Conservation (phyloP, 2,888 invertebrate genomes). For the Oscheius sp. region DNA sequence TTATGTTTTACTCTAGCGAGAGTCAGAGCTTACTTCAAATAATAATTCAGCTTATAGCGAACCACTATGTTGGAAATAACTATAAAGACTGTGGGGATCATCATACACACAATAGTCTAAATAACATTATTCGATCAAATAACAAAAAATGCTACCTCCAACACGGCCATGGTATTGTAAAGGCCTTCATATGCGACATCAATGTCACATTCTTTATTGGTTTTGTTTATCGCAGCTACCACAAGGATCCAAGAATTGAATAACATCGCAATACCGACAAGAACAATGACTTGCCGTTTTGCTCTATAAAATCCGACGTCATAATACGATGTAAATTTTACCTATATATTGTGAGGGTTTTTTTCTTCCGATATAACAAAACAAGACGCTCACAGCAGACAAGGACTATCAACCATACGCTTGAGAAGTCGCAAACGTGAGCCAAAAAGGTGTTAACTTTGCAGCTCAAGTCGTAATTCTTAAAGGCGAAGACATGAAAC, state of each 20-base stretch:
- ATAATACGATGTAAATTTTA: background rate
- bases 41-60: conserved; percentile 59
- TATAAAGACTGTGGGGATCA: conserved; percentile 59
- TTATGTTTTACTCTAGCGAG: background rate
- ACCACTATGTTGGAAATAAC: conserved; percentile 63
- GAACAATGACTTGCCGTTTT: conserved; percentile 49
- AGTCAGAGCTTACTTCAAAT: conserved; percentile 48
- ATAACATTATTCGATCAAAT: conserved; percentile 1
- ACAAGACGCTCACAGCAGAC: conserved; percentile 63
- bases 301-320: conserved; percentile 44
- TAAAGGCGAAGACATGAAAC: conserved; percentile 24
- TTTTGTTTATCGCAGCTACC: conserved; percentile 57
- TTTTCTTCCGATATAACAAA: conserved; percentile 50
- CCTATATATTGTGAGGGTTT: conserved; percentile 52
- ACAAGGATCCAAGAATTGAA: conserved; percentile 65
- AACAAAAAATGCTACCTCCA: conserved; percentile 33
- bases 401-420: conserved; percentile 66
- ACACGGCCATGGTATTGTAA: conserved; percentile 55
- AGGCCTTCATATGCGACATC: conserved; percentile 53
- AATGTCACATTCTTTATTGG: conserved; percentile 60
- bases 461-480: conserved; percentile 24
- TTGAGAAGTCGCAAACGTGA: conserved; percentile 65
- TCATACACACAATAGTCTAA: conserved; percentile 62
- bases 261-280: conserved; percentile 55
- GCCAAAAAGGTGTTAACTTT: conserved; percentile 55